A percentile compares a stretch with the other conserved stretches of the same genome.
Conservation (phyloP, 2,113 vertebrate genomes). For the Nesogale talazaci region DNA sequence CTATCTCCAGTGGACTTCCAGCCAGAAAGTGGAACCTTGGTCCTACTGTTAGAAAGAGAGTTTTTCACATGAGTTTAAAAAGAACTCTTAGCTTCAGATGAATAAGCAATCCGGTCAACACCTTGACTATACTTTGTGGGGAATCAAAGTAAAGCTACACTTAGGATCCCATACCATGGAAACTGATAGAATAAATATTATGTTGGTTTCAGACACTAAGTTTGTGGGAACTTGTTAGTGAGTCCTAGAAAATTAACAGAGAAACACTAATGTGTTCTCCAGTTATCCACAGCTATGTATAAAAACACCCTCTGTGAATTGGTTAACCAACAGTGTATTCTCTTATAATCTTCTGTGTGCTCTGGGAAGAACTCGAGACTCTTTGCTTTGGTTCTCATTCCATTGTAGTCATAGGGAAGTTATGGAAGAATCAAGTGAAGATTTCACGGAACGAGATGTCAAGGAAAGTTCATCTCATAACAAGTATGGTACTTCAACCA, state of each 20-base stretch:
- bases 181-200: neutral
- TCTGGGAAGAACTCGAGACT: neutral
- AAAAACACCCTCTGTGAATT: neutral
- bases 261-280: neutral
- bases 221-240: neutral
- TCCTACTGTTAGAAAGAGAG: neutral
- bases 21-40: neutral
- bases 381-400: neutral
- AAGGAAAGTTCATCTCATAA: neutral
- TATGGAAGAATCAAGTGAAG: neutral
- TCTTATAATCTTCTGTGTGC: too few species aligned
- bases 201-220: neutral
- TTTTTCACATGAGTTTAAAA: too few species aligned
- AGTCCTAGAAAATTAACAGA: neutral
- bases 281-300: neutral
- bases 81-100: neutral
- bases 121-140: neutral
- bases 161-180: neutral
- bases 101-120: neutral
- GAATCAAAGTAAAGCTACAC: neutral
- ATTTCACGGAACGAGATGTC: rapidly evolving
- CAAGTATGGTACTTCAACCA: neutral
- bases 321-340: neutral
- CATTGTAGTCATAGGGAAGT: neutral
- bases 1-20: neutral